Base-by-base conservation (phyloP, 2,113 vertebrate genomes). In the Thalassarche chlororhynchos region DNA sequence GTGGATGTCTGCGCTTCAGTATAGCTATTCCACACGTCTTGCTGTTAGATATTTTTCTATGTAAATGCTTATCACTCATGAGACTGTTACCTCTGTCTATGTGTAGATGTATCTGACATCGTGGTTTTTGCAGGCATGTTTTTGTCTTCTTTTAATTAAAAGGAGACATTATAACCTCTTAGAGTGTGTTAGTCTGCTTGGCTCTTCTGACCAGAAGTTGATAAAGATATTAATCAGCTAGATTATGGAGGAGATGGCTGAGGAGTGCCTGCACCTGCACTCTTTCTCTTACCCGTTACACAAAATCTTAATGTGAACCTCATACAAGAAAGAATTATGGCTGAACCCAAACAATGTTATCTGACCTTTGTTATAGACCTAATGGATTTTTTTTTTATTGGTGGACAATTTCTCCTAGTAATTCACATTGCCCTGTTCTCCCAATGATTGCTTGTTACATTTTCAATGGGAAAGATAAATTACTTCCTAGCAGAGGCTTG, bases 381-480 rank as follows among this genome's bases (percentile, higher is more conserved):
- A 95, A 93, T 94, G 94, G 89, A 84, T 97, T 95, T 96, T 84
- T 96, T 96, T 46, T 46, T 93, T 91, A 79, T 87, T 70, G 93
- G 69, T 69, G 74, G 89, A 96, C 89, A 94, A 74, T 96, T 96
- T 89, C 90, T 94, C 55, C 78, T 54, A 42, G 89, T 93, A 95
- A 90, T 96, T 96, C 86, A 46, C 54, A 5, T n/a, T 89, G 89
- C 91, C 78, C 87, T 79, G 54, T 89, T 96, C 87, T 95, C 93
- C 93, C 79, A 17, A 2, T 89, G 97, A 87, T 83, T 84, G 94
- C 94, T 79, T 91, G 87, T 91, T 87, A 87, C 81, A 16, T 93
- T 97, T 96, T 91, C 94, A 79, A 58, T 66, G 68, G 95, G 76
- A 80, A 93, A 95, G 95, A 97, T 72, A 96, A 96, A 95, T 96